Evolutionary conservation across 2,888 invertebrate genomes (phyloP), one percentile per base, ranked within the genome.

Genomic region (Alloplasta piceator): DNA sequence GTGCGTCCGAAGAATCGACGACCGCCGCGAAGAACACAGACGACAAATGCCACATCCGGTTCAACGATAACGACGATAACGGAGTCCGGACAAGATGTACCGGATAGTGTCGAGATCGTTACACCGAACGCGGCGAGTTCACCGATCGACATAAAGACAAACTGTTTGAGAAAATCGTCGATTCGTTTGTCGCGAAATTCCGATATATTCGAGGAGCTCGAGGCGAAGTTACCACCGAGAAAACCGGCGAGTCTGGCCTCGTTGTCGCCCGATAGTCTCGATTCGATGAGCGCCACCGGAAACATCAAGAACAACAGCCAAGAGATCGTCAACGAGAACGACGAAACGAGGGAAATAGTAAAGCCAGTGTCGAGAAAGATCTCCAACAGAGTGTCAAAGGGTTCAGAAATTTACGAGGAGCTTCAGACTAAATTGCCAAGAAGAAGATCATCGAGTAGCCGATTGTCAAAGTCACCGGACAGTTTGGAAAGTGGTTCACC

Each of bases 1-100:
- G 90, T 92, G 7, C 87, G 92, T 1, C 92, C 92, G 3, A 92
- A 91, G 77, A 92, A 92, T 76, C 87, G 92, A 4, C 86, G 92
- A 43, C 92, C 91, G 0, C 92, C 92, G 0, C 88, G 88, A 68
- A 89, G 92, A 0, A 79, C 86, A 3, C 72, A 80, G 0, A 72
- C 87, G 1, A 82, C 84, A 16, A 81, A 64, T 38, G 84, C 61
- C 68, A 75, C 71, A 26, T 81, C 77, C 3, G 83, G 85, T 7
- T 73, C 87, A 6, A 75, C 84, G 60, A 58, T 80, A 10, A 85
- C 82, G 10, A 76, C 85, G 60, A 87, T 89, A 72, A 87, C 88
- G 3, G 89, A 89, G 60, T 86, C 85, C n/a, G n/a, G n/a, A 50
- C 80, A 86, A 39, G 88, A 86, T 72, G 84, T 85, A 5, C 80